Conservation (phyloP, 2,888 invertebrate species). For the Nephrotoma guestfalica region DNA sequence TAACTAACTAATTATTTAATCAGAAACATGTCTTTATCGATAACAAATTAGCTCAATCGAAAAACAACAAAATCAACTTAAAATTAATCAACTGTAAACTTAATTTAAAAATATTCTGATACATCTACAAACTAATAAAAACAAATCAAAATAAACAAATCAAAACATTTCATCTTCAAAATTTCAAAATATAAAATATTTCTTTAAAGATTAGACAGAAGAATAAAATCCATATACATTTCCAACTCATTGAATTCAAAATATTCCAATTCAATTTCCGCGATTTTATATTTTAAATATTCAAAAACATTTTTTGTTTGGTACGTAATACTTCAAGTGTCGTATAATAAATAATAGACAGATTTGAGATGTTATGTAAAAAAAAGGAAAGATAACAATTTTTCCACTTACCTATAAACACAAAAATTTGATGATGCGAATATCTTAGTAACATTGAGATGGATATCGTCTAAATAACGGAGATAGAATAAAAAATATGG, state of each 20-base stretch:
- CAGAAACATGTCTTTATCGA: background rate
- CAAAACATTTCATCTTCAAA: background rate
- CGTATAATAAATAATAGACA: background rate
- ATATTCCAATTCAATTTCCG: background rate
- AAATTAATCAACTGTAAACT: background rate
- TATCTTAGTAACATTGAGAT: conserved; percentile 96
- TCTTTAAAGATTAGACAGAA: background rate
- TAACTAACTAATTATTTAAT: background rate
- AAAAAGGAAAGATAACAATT: background rate
- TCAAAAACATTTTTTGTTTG: background rate
- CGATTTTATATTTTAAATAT: background rate
- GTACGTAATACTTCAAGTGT: background rate
- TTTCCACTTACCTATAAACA: conserved; percentile 81
- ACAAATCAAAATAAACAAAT: background rate
- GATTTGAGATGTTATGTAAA: background rate
- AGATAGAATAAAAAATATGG: conserved; percentile 32
- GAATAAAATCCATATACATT: background rate
- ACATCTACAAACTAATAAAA: background rate
- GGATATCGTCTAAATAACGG: conserved; percentile 73
- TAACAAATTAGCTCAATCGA: background rate
- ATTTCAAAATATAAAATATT: background rate
- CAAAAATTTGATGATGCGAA: conserved; percentile 98
- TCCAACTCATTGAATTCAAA: background rate
- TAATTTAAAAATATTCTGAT: background rate
- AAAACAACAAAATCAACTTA: background rate